Evolutionary conservation across 2,888 invertebrate species (phyloP).

Genomic region (Prostheceraeus crozeri): DNA sequence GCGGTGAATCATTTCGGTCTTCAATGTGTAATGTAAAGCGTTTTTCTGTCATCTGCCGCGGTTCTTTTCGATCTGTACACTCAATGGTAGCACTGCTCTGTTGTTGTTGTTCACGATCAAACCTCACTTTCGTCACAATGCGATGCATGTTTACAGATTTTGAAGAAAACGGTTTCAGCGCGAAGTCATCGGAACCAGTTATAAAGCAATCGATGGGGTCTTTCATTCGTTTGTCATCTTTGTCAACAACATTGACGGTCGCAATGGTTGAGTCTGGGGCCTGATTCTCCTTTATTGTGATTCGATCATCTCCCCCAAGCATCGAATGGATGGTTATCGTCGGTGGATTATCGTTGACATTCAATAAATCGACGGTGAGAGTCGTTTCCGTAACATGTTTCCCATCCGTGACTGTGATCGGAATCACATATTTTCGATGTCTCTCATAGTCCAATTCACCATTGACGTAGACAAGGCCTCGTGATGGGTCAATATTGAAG

Average conservation of each 20-base stretch:
- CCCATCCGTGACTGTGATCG: constrained; percentile 36
- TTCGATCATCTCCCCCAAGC: constrained; percentile 26
- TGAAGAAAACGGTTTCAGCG: constrained; percentile 18
- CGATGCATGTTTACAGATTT: background rate
- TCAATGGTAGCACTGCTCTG: constrained; percentile 9
- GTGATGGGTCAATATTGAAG: constrained; percentile 28
- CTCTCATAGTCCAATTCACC: constrained; percentile 32
- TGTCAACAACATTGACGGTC: constrained; percentile 29
- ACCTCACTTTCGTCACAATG: background rate
- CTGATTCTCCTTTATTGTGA: constrained; percentile 28
- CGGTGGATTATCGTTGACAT: constrained; percentile 36
- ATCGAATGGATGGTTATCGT: constrained; percentile 25
- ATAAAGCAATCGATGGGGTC: background rate
- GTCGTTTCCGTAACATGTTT: constrained; percentile 35
- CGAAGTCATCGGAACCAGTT: background rate
- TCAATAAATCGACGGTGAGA: constrained; percentile 28
- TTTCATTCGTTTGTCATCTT: constrained; percentile 23
- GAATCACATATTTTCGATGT: constrained; percentile 29
- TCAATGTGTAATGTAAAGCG: constrained; percentile 1
- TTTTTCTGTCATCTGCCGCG: background rate
- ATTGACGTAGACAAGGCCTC: constrained; percentile 21
- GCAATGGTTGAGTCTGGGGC: constrained; percentile 27
- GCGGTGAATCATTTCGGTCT: constrained; percentile 28
- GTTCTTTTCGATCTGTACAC: constrained; percentile 19
- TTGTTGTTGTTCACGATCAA: constrained; percentile 18